Evolutionary conservation across 2,888 invertebrate genomes (phyloP).

Genomic region (Ochlodes sylvanus): DNA sequence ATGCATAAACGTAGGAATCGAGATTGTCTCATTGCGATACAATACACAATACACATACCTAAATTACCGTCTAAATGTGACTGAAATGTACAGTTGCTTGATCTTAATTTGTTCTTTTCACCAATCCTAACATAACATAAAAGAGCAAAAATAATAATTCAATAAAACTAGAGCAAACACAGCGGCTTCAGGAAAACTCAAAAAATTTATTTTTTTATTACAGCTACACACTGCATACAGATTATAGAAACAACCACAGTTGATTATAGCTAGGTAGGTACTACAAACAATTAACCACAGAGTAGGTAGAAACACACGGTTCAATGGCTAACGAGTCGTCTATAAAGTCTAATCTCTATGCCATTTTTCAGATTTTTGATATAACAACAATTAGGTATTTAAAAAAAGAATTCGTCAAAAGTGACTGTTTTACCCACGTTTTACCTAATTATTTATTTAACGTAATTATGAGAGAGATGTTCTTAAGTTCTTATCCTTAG

Average conservation of each 20-base stretch:
- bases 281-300: too few species aligned
- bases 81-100: slow-evolving; percentile 39
- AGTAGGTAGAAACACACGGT: too few species aligned
- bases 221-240: slow-evolving; percentile 34
- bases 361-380: too few species aligned
- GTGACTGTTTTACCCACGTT: too few species aligned
- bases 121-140: slow-evolving; percentile 50
- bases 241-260: background rate
- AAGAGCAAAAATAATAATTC: slow-evolving; percentile 53
- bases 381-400: too few species aligned
- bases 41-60: slow-evolving; percentile 40
- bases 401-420: too few species aligned
- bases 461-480: too few species aligned
- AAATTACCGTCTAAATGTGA: slow-evolving; percentile 37
- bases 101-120: slow-evolving; percentile 47
- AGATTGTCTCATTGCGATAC: slow-evolving; percentile 32
- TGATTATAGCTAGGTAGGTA: background rate
- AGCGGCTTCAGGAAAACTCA: slow-evolving; percentile 73
- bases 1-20: background rate
- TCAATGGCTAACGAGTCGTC: too few species aligned
- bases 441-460: too few species aligned
- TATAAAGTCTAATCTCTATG: too few species aligned
- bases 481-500: too few species aligned
- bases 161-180: slow-evolving; percentile 67
- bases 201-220: slow-evolving; percentile 52